Conservation (phyloP, 2,888 invertebrate genomes). For the Drosophila antonietae region DNA sequence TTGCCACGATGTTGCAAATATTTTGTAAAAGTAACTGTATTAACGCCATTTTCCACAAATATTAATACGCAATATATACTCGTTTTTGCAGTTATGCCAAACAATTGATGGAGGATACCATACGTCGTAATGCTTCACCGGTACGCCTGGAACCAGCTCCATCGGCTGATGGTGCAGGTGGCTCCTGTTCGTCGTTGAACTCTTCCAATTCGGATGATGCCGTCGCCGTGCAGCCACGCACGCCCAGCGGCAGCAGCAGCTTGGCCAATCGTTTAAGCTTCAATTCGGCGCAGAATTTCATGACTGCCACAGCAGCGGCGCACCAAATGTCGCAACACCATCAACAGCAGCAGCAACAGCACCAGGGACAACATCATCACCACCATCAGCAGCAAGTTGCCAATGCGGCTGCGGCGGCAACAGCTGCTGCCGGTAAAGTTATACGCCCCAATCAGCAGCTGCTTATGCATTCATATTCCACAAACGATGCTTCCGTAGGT, state of each 20-base stretch:
- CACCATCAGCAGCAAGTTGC: constrained; percentile 57
- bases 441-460: constrained; percentile 83
- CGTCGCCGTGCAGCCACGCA: constrained; percentile 74
- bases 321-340: constrained; percentile 74
- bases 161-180: constrained; percentile 85
- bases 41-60: not conserved
- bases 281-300: constrained; percentile 83
- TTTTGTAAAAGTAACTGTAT: constrained; percentile 16
- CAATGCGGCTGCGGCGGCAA: constrained; percentile 69
- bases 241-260: constrained; percentile 71
- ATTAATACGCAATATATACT: not conserved
- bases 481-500: constrained; percentile 92
- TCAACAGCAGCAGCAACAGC: constrained; percentile 63
- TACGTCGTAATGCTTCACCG: constrained; percentile 96
- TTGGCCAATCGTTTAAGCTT: constrained; percentile 82
- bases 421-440: constrained; percentile 83
- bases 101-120: constrained; percentile 97
- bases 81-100: constrained; percentile 90
- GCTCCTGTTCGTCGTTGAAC: constrained; percentile 92
- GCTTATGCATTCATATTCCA: constrained; percentile 91
- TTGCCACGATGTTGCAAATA: not conserved
- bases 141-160: constrained; percentile 89
- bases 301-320: constrained; percentile 81
- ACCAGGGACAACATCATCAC: constrained; percentile 56
- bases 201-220: constrained; percentile 88